These are phyloP conservation scores for Scaptomyza pallida DNA, from an alignment of 1,140 invertebrate genomes.

Conservation along the genomic window DNA sequence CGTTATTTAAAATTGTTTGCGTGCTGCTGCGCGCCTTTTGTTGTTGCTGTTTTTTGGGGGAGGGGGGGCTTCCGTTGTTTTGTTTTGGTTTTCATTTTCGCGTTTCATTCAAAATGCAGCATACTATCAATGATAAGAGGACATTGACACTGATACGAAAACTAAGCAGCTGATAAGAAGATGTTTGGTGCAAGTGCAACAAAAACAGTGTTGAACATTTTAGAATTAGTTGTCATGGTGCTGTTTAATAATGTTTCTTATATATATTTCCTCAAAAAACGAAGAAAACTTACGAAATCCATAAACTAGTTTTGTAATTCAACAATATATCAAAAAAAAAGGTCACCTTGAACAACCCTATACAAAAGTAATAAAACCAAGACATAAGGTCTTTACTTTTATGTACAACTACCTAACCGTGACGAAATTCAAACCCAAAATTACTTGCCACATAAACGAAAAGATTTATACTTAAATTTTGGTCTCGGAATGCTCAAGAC, in stretches of 20 bases:
- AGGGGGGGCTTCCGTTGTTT: conserved; percentile 41
- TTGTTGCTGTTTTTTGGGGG: conserved; percentile 56
- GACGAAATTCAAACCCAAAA: conserved; percentile 63
- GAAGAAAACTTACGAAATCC: background rate
- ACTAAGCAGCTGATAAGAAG: conserved; percentile 20
- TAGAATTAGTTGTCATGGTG: background rate
- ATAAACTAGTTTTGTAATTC: background rate
- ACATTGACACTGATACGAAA: conserved; percentile 55
- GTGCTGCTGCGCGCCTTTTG: conserved; percentile 25
- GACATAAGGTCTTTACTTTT: background rate
- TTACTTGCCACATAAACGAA: conserved; percentile 56
- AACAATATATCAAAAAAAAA: conserved; percentile 15
- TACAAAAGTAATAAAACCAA: no score
- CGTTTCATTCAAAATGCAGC: conserved; percentile 30
- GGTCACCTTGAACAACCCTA: conserved; percentile 67
- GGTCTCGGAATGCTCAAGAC: conserved; percentile 32
- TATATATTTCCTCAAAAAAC: background rate
- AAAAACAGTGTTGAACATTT: background rate
- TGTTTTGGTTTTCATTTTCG: conserved; percentile 61
- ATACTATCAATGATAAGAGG: conserved; percentile 53
- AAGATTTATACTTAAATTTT: conserved; percentile 28
- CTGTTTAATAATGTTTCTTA: background rate
- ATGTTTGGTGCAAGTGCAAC: background rate
- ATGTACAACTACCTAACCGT: conserved; percentile 27
- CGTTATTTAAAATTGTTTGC: conserved; percentile 42